Percentiles rank a stretch among this genome's conserved stretches.
These are phyloP conservation scores for Premnoplex brunnescens DNA, from an alignment of 2,797 vertebrate species.

Conservation along the genomic window DNA sequence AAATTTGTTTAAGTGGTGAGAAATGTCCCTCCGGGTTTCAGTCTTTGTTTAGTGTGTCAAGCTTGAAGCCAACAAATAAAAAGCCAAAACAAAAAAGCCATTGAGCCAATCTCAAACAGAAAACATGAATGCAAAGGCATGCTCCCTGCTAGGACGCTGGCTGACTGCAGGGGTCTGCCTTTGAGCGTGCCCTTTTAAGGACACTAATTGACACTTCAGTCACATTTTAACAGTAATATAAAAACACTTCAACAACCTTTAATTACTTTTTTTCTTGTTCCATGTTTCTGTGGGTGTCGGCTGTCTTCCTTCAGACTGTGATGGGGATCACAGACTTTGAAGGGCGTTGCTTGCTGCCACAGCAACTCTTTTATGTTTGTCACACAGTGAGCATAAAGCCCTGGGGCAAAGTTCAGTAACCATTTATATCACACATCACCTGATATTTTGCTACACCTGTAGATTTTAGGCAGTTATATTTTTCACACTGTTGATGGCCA, in stretches of 20 bases:
- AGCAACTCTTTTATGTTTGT: conserved; percentile 81
- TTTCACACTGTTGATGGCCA: conserved; percentile 71
- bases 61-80: neutral
- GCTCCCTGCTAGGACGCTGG: neutral
- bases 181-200: neutral
- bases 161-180: neutral
- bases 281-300: neutral
- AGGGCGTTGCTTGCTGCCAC: conserved; percentile 82
- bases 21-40: neutral
- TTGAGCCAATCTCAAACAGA: neutral
- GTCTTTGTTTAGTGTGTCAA: neutral
- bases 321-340: conserved; percentile 72
- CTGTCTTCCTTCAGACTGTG: conserved; percentile 61
- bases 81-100: neutral
- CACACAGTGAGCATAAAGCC: conserved; percentile 77
- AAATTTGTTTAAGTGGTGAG: neutral
- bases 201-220: neutral
- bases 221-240: neutral
- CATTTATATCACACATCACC: conserved; percentile 81
- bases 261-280: neutral
- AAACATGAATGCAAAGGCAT: conserved; percentile 13
- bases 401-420: conserved; percentile 78
- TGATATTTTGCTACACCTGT: conserved; percentile 81
- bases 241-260: neutral
- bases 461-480: neutral